A percentile compares a stretch with the other conserved stretches of the same genome.
phyloP scores from a whole-genome alignment of 2,113 vertebrate species.

The Eurystomus gularis region DNA sequence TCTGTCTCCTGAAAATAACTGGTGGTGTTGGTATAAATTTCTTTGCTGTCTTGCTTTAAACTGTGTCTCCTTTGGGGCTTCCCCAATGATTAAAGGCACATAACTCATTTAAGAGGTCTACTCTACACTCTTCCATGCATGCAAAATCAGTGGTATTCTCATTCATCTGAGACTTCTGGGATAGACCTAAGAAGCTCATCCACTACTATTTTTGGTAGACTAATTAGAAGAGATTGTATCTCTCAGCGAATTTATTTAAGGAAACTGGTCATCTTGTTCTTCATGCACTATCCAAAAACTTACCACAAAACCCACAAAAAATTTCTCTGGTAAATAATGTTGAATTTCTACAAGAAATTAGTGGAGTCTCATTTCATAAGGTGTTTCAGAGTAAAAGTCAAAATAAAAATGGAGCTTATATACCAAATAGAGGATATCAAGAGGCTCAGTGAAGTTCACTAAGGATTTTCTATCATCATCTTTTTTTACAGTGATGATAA shows the following conservation, averaged over 20 bases:
- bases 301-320: fast-evolving
- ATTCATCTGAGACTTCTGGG: not conserved
- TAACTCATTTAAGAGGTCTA: not conserved
- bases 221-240: not conserved
- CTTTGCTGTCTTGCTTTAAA: not conserved
- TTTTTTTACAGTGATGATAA: not conserved
- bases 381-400: not conserved
- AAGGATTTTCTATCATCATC: not conserved
- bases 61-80: not conserved
- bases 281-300: not conserved
- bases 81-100: not conserved
- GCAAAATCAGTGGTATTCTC: not conserved
- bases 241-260: not conserved
- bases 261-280: not conserved
- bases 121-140: not conserved
- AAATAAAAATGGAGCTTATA: not conserved
- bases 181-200: not conserved
- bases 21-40: not conserved
- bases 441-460: not conserved
- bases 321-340: not conserved
- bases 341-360: not conserved
- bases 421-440: not conserved
- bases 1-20: not conserved
- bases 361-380: not conserved
- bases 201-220: not conserved